Percentiles rank a stretch among this genome's conserved stretches.
phyloP scores from a whole-genome alignment of 2,797 vertebrate genomes.

The Rhinoraja longicauda region DNA sequence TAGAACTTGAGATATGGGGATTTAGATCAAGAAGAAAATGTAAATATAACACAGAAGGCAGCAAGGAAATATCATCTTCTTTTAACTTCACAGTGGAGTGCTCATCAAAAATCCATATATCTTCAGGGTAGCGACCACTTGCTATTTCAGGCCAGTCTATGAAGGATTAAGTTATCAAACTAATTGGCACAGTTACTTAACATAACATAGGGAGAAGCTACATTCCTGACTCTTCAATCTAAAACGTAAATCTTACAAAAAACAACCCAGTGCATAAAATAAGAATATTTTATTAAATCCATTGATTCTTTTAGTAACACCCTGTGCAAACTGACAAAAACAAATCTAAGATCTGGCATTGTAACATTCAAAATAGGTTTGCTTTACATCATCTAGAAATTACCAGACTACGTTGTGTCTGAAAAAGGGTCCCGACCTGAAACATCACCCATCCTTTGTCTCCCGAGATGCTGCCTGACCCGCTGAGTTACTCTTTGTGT shows the following conservation, averaged over 20 bases:
- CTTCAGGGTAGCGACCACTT: not conserved
- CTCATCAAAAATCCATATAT: not conserved
- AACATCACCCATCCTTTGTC: no score
- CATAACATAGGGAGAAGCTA: not conserved
- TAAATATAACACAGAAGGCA: not conserved
- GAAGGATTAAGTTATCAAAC: not conserved
- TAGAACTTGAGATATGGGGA: not conserved
- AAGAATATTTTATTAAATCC: not conserved
- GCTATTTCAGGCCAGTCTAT: not conserved
- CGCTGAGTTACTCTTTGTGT: no score
- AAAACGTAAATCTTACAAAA: not conserved
- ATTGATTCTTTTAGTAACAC: not conserved
- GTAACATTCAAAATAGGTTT: not conserved
- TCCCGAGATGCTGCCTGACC: no score
- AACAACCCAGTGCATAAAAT: not conserved
- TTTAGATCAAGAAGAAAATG: not conserved
- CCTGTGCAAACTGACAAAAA: slow-evolving; percentile 10
- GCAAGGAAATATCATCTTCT: not conserved
- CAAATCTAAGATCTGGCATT: not conserved
- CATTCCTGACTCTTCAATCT: not conserved
- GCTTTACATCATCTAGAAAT: not conserved
- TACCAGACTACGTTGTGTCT: not conserved
- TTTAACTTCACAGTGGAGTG: not conserved
- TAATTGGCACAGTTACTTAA: not conserved
- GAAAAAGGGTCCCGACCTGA: no score